Conservation (phyloP, 1,140 invertebrate genomes). For the Lepidurus arcticus region DNA sequence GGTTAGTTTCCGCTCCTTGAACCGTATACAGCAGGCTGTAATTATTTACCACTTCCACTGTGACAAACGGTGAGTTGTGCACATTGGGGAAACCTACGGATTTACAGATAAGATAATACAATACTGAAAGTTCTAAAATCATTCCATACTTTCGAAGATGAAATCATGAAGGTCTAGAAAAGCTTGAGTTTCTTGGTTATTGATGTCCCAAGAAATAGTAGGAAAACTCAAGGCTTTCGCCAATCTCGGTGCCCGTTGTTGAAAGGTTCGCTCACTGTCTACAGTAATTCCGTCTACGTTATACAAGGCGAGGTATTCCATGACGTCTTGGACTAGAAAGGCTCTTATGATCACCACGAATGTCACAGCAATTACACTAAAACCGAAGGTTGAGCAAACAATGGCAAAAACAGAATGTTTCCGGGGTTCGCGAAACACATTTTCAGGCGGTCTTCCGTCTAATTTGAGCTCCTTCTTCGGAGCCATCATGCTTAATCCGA, state of each 20-base stretch:
- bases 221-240: slow-evolving; percentile 37
- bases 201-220: slow-evolving; percentile 37
- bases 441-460: neutral
- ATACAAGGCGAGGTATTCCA: neutral
- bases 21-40: slow-evolving; percentile 51
- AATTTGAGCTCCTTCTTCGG: neutral
- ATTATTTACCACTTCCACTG: slow-evolving; percentile 47
- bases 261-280: slow-evolving; percentile 5
- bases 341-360: neutral
- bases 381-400: neutral
- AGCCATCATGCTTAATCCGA: neutral
- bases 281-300: neutral
- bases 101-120: slow-evolving; percentile 16
- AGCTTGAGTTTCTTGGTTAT: slow-evolving; percentile 36
- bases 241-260: slow-evolving; percentile 34
- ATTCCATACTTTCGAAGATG: slow-evolving; percentile 36
- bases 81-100: slow-evolving; percentile 47
- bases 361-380: neutral
- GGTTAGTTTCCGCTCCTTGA: slow-evolving; percentile 40
- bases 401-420: neutral
- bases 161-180: slow-evolving; percentile 36
- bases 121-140: slow-evolving; percentile 27
- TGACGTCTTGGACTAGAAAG: neutral
- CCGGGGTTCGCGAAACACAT: neutral
- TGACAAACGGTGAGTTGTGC: slow-evolving; percentile 46